These are phyloP conservation scores for Piezodorus guildinii DNA, from an alignment of 1,140 invertebrate species.

Conservation along the genomic window DNA sequence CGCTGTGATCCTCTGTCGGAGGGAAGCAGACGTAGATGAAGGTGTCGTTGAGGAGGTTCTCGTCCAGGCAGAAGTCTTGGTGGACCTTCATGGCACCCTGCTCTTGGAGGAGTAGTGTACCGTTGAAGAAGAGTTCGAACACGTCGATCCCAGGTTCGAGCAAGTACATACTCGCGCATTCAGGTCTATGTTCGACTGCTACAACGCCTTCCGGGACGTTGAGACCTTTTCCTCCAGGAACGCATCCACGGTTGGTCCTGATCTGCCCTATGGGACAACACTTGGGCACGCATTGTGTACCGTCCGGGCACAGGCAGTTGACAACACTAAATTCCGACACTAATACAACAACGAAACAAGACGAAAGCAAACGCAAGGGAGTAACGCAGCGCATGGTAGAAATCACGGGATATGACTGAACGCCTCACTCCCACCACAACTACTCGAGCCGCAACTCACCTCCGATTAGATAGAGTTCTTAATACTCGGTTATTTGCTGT, in stretches of 20 bases:
- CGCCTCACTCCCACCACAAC: too few species aligned
- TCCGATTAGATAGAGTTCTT: too few species aligned
- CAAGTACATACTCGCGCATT: not conserved
- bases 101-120: not conserved
- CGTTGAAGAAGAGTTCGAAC: not conserved
- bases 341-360: too few species aligned
- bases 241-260: not conserved
- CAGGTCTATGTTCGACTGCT: not conserved
- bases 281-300: not conserved
- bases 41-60: constrained; percentile 19
- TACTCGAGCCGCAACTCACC: too few species aligned
- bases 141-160: not conserved
- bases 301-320: too few species aligned
- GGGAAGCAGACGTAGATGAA: constrained; percentile 30
- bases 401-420: too few species aligned
- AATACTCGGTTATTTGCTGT: too few species aligned
- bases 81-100: not conserved
- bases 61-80: not conserved
- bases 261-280: not conserved
- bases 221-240: not conserved
- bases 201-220: not conserved
- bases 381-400: too few species aligned
- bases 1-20: constrained; percentile 14
- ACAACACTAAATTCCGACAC: too few species aligned
- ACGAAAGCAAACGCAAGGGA: too few species aligned